A percentile compares a stretch with the other conserved stretches of the same genome.
Evolutionary conservation across 2,113 vertebrate species (phyloP).

Genomic region (Caranx melampygus): DNA sequence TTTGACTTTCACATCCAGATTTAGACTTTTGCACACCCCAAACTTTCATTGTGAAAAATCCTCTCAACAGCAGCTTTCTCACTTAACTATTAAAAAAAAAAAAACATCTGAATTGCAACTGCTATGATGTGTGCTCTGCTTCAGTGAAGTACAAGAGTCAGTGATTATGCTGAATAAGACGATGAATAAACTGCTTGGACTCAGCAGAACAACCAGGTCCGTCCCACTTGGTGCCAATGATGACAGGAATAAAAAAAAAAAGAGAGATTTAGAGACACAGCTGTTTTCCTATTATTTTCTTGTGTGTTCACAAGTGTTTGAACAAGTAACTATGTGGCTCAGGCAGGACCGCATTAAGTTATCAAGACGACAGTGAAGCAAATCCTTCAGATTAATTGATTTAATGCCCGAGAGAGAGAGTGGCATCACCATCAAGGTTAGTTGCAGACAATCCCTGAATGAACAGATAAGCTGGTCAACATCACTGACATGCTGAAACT

Average conservation of each 20-base stretch:
- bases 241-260: background rate
- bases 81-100: background rate
- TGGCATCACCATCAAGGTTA: background rate
- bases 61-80: background rate
- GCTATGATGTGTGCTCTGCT: background rate
- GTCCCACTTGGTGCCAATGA: background rate
- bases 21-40: no score
- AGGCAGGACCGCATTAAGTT: constrained; percentile 17
- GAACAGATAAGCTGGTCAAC: constrained; percentile 3
- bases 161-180: background rate
- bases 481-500: background rate
- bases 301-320: no score
- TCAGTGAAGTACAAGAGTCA: background rate
- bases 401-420: constrained; percentile 15
- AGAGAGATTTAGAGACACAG: background rate
- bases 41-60: no score
- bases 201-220: background rate
- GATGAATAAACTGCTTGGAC: background rate
- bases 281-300: no score
- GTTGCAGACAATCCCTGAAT: background rate
- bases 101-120: background rate
- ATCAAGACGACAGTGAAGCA: constrained; percentile 17
- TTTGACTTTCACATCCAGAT: no score
- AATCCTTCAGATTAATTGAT: constrained; percentile 42
- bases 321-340: background rate